A percentile compares a stretch with the other conserved stretches of the same genome.
phyloP scores from a whole-genome alignment of 2,797 vertebrate genomes.

The Aphelocoma californica region DNA sequence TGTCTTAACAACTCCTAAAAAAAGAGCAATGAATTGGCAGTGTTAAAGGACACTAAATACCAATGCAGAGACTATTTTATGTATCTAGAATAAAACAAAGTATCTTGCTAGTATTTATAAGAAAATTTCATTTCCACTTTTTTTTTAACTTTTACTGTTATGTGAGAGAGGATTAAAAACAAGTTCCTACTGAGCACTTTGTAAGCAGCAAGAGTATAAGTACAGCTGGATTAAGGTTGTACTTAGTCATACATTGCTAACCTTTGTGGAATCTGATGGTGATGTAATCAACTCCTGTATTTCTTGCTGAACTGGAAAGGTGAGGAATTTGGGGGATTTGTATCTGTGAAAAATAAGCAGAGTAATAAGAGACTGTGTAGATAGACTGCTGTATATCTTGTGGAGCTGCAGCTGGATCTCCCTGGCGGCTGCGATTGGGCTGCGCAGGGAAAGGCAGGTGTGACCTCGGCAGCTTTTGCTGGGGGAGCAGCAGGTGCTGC shows the following conservation, averaged over 20 bases:
- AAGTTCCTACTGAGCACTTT: neutral
- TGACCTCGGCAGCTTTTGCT: neutral
- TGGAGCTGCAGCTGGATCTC: neutral
- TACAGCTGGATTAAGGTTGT: neutral
- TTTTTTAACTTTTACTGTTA: neutral
- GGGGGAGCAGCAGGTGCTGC: neutral
- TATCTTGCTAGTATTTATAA: neutral
- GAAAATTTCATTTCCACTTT: neutral
- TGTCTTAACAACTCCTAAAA: neutral
- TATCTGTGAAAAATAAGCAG: slow-evolving; percentile 63
- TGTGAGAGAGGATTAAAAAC: neutral
- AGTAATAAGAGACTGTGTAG: neutral
- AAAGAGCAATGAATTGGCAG: neutral
- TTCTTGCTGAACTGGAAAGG: slow-evolving; percentile 74
- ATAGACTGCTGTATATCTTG: neutral
- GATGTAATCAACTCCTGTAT: slow-evolving; percentile 52
- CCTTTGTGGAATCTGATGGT: slow-evolving; percentile 46
- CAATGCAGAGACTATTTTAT: neutral
- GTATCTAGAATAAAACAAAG: neutral
- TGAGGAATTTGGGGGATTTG: slow-evolving; percentile 62
- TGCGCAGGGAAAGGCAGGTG: neutral
- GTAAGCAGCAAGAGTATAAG: neutral
- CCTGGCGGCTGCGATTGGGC: neutral
- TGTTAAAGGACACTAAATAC: neutral
- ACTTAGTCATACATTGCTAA: slow-evolving; percentile 32